phyloP scores from a whole-genome alignment of 2,797 vertebrate genomes.

The Xiphorhynchus erythropygius region DNA sequence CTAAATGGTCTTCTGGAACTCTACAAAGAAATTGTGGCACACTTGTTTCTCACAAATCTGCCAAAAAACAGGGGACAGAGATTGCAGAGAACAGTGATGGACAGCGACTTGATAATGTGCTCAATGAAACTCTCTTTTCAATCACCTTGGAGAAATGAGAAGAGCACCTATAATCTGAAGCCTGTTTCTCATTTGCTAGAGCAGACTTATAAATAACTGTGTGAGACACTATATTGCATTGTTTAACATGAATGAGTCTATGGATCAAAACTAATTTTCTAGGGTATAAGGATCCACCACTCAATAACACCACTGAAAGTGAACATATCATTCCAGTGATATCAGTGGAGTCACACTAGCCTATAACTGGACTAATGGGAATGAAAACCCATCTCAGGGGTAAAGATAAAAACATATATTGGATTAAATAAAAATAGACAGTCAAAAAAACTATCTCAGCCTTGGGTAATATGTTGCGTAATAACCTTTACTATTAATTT shows the following conservation, averaged over 20 bases:
- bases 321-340: not conserved
- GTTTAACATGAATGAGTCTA: not conserved
- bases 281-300: not conserved
- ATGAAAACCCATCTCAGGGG: not conserved
- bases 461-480: not conserved
- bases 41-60: not conserved
- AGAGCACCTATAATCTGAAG: not conserved
- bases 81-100: not conserved
- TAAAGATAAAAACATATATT: conserved; percentile 28
- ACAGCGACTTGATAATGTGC: not conserved
- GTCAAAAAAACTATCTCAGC: conserved; percentile 1
- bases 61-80: not conserved
- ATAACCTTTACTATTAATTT: conserved; percentile 28
- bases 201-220: not conserved
- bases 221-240: not conserved
- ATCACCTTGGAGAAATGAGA: conserved; percentile 7
- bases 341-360: not conserved
- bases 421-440: conserved; percentile 54
- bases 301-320: not conserved
- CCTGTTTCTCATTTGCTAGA: conserved; percentile 5
- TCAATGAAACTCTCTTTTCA: not conserved
- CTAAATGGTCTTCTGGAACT: not conserved
- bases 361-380: conserved; percentile 8
- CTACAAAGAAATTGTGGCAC: not conserved
- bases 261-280: conserved; percentile 14